phyloP scores from a whole-genome alignment of 2,113 vertebrate species.

The Lophochroa leadbeateri region DNA sequence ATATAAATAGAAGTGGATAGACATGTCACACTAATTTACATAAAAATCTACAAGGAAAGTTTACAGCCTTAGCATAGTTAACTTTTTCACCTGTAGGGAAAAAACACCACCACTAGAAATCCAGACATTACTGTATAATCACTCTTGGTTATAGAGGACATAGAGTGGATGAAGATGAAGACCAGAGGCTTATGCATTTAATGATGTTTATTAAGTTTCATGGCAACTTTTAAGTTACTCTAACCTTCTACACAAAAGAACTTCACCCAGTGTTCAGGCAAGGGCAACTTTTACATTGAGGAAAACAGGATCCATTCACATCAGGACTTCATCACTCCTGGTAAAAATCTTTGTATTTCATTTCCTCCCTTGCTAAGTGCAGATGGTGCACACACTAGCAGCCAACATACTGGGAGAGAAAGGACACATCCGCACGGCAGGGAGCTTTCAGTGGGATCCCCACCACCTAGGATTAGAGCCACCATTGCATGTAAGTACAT shows the following conservation, averaged over 20 bases:
- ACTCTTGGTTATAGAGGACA: not conserved
- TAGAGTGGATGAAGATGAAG: not conserved
- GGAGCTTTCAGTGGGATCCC: not conserved
- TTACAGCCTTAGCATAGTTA: not conserved
- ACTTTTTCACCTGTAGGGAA: not conserved
- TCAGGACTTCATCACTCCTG: not conserved
- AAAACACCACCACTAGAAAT: not conserved
- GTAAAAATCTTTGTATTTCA: not conserved
- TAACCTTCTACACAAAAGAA: not conserved
- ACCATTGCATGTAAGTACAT: not conserved
- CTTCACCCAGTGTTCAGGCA: not conserved
- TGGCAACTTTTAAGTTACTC: not conserved
- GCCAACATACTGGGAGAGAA: not conserved
- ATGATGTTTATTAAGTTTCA: not conserved
- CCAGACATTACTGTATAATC: not conserved
- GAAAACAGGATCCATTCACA: not conserved
- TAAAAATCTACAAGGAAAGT: not conserved
- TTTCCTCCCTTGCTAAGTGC: not conserved
- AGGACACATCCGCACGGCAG: fast-evolving
- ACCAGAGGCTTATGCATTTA: not conserved
- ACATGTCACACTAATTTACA: not conserved
- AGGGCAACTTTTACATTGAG: not conserved
- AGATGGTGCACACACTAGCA: not conserved
- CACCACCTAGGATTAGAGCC: not conserved
- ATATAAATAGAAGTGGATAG: not conserved